Percentiles rank a stretch among this genome's conserved stretches.
phyloP scores from a whole-genome alignment of 1,140 invertebrate species.

The Lepeophtheirus salmonis region DNA sequence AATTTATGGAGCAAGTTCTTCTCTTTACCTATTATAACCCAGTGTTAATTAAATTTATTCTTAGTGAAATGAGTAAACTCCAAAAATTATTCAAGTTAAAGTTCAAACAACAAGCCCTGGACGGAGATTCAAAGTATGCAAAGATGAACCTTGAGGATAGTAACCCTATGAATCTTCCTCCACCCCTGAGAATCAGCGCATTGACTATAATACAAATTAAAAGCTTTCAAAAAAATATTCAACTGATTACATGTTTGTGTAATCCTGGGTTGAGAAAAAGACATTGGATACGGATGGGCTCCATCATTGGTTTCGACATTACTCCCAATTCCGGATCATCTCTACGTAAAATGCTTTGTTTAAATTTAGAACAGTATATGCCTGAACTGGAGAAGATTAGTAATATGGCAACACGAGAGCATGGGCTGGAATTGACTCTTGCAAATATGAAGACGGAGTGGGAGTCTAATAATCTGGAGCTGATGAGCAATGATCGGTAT shows the following conservation, averaged over 20 bases:
- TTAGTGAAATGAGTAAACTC: constrained; percentile 46
- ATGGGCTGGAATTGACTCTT: constrained; percentile 52
- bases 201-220: constrained; percentile 49
- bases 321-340: constrained; percentile 65
- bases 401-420: constrained; percentile 69
- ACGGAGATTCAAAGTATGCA: constrained; percentile 34
- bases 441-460: constrained; percentile 68
- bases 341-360: constrained; percentile 47
- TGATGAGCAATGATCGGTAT: too few species aligned
- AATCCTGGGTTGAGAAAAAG: constrained; percentile 63
- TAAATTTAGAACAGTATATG: constrained; percentile 49
- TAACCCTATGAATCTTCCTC: constrained; percentile 49
- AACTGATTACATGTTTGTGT: constrained; percentile 59
- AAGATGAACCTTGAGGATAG: constrained; percentile 44
- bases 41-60: constrained; percentile 22
- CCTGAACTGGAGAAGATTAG: constrained; percentile 66
- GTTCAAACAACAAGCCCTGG: constrained; percentile 49
- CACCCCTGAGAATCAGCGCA: constrained; percentile 51
- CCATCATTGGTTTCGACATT: constrained; percentile 56
- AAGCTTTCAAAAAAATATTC: constrained; percentile 38
- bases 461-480: too few species aligned
- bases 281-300: constrained; percentile 79
- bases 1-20: constrained; percentile 22
- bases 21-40: constrained; percentile 7
- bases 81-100: constrained; percentile 59